Percentiles rank a stretch among this genome's conserved stretches.
Evolutionary conservation across 2,113 vertebrate genomes (phyloP).

Genomic region (Hystrix cristata): DNA sequence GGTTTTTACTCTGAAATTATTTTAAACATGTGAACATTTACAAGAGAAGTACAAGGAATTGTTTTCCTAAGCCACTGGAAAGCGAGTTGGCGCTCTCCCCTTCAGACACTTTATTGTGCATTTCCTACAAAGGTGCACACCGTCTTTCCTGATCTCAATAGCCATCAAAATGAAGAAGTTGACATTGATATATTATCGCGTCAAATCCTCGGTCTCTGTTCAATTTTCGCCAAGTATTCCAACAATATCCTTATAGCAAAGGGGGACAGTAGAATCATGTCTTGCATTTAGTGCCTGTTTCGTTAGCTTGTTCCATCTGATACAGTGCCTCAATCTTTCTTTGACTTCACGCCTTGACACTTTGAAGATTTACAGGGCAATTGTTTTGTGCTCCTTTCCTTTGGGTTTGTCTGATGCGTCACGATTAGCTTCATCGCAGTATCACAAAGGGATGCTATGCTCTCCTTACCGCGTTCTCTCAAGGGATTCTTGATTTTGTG

Average conservation of each 20-base stretch:
- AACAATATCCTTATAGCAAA: neutral
- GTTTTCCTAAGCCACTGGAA: neutral
- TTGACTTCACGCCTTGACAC: neutral
- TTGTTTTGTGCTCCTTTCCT: neutral
- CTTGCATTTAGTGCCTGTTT: neutral
- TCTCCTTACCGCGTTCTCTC: neutral
- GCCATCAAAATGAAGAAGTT: conserved; percentile 36
- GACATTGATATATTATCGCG: neutral
- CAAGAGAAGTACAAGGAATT: neutral
- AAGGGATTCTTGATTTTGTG: neutral
- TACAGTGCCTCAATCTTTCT: neutral
- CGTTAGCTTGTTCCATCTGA: neutral
- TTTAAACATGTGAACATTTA: neutral
- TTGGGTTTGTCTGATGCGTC: neutral
- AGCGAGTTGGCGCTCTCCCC: neutral
- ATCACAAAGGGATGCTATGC: neutral
- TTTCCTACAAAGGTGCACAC: neutral
- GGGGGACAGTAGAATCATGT: neutral
- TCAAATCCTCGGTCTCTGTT: neutral
- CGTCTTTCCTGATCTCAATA: neutral
- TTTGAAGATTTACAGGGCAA: neutral
- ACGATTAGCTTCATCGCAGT: neutral
- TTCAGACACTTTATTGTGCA: neutral
- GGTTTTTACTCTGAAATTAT: conserved; percentile 35
- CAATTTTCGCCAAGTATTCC: conserved; percentile 4